phyloP scores from a whole-genome alignment of 2,797 vertebrate species.

The Crypturellus tataupa region DNA sequence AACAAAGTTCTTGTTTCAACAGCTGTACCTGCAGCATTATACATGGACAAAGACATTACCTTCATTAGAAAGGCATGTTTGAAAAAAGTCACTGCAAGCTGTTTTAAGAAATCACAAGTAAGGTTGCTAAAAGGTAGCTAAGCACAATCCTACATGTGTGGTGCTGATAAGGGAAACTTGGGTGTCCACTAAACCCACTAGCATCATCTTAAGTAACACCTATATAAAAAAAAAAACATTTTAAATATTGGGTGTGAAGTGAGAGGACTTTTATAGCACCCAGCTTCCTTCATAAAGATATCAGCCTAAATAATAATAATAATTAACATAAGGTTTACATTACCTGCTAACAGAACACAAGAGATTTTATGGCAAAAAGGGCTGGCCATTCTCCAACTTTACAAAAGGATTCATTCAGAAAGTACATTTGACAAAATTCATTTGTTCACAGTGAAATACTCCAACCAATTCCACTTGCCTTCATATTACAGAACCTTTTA shows the following conservation, averaged over 20 bases:
- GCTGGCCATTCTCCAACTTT: neutral
- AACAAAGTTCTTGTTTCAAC: slow-evolving; percentile 4
- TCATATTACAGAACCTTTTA: neutral
- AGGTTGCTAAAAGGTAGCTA: neutral
- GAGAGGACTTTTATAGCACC: slow-evolving; percentile 41
- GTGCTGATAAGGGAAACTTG: neutral
- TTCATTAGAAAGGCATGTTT: neutral
- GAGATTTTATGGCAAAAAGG: slow-evolving; percentile 79
- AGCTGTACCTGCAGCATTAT: slow-evolving; percentile 43
- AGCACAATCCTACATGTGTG: neutral
- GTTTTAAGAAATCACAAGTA: neutral
- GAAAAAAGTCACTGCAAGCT: neutral
- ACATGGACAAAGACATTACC: neutral
- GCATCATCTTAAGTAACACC: neutral
- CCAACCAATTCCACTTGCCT: neutral
- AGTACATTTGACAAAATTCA: neutral
- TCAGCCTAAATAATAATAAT: slow-evolving; percentile 82
- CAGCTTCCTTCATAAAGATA: slow-evolving; percentile 56
- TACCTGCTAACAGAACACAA: slow-evolving; percentile 76
- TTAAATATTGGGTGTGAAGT: neutral
- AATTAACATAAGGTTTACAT: slow-evolving; percentile 79
- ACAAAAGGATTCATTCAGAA: neutral
- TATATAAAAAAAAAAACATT: neutral
- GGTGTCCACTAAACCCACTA: neutral
- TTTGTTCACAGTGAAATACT: neutral